phyloP scores from a whole-genome alignment of 1,140 invertebrate species.

The Lepidurus apus region DNA sequence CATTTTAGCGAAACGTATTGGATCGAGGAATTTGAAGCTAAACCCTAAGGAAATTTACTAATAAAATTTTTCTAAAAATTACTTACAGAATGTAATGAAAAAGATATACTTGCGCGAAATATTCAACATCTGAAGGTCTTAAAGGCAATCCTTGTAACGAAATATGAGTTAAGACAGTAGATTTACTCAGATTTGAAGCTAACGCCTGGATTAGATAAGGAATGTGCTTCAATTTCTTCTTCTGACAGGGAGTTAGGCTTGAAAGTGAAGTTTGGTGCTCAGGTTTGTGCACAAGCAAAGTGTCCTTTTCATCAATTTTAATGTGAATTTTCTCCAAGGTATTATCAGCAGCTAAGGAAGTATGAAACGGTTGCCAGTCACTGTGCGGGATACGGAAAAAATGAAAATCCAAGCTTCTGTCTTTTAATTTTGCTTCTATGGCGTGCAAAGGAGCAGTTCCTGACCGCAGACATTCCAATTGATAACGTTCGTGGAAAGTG shows the following conservation, averaged over 20 bases:
- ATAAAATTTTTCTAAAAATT: background rate
- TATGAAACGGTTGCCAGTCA: constrained; percentile 22
- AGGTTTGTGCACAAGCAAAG: background rate
- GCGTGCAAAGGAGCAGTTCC: constrained; percentile 25
- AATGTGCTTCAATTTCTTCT: constrained; percentile 16
- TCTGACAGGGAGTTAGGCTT: background rate
- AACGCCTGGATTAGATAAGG: constrained; percentile 2
- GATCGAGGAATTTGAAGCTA: background rate
- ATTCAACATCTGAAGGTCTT: background rate
- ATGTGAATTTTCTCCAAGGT: background rate
- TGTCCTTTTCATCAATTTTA: constrained; percentile 27
- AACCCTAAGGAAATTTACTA: background rate
- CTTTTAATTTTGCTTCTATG: constrained; percentile 14
- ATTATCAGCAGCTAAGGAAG: background rate
- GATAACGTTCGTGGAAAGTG: constrained; percentile 3
- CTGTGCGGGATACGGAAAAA: constrained; percentile 26
- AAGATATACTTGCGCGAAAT: background rate
- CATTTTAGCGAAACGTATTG: background rate
- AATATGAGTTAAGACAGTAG: background rate
- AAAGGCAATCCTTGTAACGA: constrained; percentile 12
- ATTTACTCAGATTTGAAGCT: constrained; percentile 11
- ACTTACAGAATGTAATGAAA: background rate
- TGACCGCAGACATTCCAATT: constrained; percentile 23
- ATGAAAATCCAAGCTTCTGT: constrained; percentile 23
- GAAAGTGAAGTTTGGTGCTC: background rate